A percentile compares a stretch with the other conserved stretches of the same genome.
phyloP scores from a whole-genome alignment of 2,888 invertebrate genomes.

The Gymnosoma rotundatum region DNA sequence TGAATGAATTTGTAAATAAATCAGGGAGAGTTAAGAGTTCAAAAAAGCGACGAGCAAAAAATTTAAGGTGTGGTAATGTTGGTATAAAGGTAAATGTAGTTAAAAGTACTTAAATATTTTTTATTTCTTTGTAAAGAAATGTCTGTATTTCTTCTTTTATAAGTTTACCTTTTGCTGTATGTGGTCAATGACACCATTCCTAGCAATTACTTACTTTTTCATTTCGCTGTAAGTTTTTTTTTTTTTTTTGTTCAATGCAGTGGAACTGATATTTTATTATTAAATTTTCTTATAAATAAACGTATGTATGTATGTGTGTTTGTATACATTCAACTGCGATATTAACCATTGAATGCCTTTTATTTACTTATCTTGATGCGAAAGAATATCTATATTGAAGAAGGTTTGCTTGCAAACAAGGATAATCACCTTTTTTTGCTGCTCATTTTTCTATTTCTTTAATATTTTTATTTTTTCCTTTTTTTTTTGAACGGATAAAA shows the following conservation, averaged over 20 bases:
- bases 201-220: slow-evolving; percentile 22
- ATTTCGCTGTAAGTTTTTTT: neutral
- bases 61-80: slow-evolving; percentile 20
- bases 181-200: slow-evolving; percentile 56
- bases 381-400: slow-evolving; percentile 47
- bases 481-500: slow-evolving; percentile 43
- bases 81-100: neutral
- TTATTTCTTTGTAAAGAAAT: too few relatives aligned
- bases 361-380: slow-evolving; percentile 22
- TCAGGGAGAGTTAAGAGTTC: slow-evolving; percentile 7
- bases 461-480: neutral
- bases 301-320: too few relatives aligned
- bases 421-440: slow-evolving; percentile 26
- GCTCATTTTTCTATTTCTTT: neutral
- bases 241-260: neutral
- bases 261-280: slow-evolving; percentile 10
- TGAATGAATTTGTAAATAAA: slow-evolving; percentile 3
- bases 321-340: neutral
- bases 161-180: neutral
- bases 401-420: slow-evolving; percentile 59
- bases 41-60: too few relatives aligned
- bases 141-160: too few relatives aligned
- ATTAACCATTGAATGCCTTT: slow-evolving; percentile 30
- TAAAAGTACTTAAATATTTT: too few relatives aligned
- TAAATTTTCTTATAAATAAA: slow-evolving; percentile 16